Evolutionary conservation across 1,140 invertebrate genomes (phyloP), one percentile per base, ranked within the genome.

Genomic region (Drosophila santomea): DNA sequence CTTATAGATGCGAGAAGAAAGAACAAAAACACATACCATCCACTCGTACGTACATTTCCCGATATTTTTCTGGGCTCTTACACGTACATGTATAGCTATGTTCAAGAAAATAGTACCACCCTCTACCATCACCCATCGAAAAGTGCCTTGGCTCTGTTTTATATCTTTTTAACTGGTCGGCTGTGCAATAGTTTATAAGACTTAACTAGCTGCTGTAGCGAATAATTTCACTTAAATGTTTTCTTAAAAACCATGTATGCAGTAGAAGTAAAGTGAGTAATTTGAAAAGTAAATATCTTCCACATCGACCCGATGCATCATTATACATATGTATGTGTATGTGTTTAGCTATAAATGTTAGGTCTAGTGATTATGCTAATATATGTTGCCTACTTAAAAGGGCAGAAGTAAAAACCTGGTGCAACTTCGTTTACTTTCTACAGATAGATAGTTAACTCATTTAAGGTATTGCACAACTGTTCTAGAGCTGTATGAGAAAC

Each of bases 61-160:
- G 54, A 41, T 20, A 63, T 20, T n/a, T 41, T 50, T 36, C 17
- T 36, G 23, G 43, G 20, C 51, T 55, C 32, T 44, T 43, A 23
- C 55, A 75, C 64, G 48, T 77, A 66, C 59, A 61, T 56, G 52
- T 52, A 64, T 28, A 66, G 61, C 47, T 59, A 38, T 56, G 44
- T 66, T 41, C 41, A 41, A 54, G 28, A 23, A 20, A 43, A n/a
- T 41, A 44, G 52, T n/a, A 55, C n/a, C 36, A 55, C 32, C 47
- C 28, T 25, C 47, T n/a, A 15, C 7, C 47, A 48, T n/a, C 6
- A 28, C 11, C 15, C 15, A 20, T 36, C 15, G n/a, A 2, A 32
- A 36, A 36, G 11, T 20, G 3, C 25, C 28, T 20, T 17, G 50
- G 17, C 10, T 52, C 15, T 36, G 11, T 39, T 39, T 5, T 14